Base-by-base conservation (phyloP, 2,797 vertebrate genomes). In the Chelmon rostratus region DNA sequence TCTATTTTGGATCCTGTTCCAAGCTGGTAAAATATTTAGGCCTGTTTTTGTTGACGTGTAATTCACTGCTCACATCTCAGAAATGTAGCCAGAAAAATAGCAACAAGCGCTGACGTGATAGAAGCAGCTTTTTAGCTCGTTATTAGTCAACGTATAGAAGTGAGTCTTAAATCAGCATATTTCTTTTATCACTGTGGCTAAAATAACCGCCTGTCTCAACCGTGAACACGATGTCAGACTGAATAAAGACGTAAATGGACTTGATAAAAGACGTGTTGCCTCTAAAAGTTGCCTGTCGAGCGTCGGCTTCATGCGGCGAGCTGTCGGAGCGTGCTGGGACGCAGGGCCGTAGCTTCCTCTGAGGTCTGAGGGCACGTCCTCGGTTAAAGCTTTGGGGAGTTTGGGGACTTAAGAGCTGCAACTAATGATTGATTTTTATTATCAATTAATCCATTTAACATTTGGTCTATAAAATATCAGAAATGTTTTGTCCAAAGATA, bases 1-100 rank as follows among this genome's bases (percentile, higher is more conserved):
- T 90, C 90, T 91, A 80, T 57, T 82, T 53, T 38, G 52, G 82
- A 64, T 63, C 73, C 68, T n/a, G 57, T 7, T 65, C 57, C 57
- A 49, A 47, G 28, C 33, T 6, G 50, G 19, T 70, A 3, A 23
- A 68, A 42, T 52, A 61, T 76, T 67, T 23, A 16, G 5, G 53
- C 78, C 15, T 64, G 7, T 35, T 50, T 59, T 23, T 56, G 12
- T 49, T 62, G 10, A 23, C 16, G 9, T 54, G 12, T 25, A 44
- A 19, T 35, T 53, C 13, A 25, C n/a, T 18, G 33, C 35, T 19
- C 8, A 52, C 6, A 33, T 19, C n/a, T 28, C 15, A 28, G 18
- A 42, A 21, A 42, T 9, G 15, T 8, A 42, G 23, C 35, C 44
- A n/a, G 44, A 49, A 28, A 64, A 33, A 28, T 3, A 8, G 7